Percentiles rank a stretch among this genome's conserved stretches.
phyloP scores from a whole-genome alignment of 2,113 vertebrate genomes.

The Nothocercus julius region DNA sequence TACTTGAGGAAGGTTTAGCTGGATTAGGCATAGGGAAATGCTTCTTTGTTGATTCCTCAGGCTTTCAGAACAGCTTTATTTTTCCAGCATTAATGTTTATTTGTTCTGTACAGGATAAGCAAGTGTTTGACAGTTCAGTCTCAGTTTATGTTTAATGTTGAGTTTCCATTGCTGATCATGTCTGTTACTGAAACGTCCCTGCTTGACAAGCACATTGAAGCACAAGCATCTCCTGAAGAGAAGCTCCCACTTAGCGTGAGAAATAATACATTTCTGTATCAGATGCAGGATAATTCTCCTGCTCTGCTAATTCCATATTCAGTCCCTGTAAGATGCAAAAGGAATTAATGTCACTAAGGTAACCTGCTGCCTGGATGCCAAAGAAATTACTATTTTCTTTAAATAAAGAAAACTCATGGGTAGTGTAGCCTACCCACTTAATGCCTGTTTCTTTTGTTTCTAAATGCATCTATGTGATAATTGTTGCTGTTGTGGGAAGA shows the following conservation, averaged over 20 bases:
- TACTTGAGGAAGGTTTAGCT: slow-evolving; percentile 42
- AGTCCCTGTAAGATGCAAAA: neutral
- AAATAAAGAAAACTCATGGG: neutral
- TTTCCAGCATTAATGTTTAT: slow-evolving; percentile 37
- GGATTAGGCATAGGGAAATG: slow-evolving; percentile 40
- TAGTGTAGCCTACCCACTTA: neutral
- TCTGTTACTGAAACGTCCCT: neutral
- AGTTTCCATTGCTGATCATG: neutral
- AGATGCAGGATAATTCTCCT: slow-evolving; percentile 9
- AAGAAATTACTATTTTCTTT: slow-evolving; percentile 5
- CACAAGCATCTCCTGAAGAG: neutral
- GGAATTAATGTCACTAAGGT: slow-evolving; percentile 42
- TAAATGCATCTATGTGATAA: neutral
- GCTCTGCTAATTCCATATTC: slow-evolving; percentile 8
- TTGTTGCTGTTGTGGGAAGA: neutral
- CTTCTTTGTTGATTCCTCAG: slow-evolving; percentile 40
- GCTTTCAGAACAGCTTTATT: slow-evolving; percentile 39
- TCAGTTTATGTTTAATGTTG: neutral
- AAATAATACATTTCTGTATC: slow-evolving; percentile 17
- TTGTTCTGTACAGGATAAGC: neutral
- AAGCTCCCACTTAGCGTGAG: neutral
- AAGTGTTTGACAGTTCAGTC: neutral
- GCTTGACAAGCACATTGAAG: neutral
- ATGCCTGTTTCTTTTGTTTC: neutral
- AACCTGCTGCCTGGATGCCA: slow-evolving; percentile 17